Evolutionary conservation across 2,113 vertebrate genomes (phyloP).

Genomic region (Nycticorax nycticorax): DNA sequence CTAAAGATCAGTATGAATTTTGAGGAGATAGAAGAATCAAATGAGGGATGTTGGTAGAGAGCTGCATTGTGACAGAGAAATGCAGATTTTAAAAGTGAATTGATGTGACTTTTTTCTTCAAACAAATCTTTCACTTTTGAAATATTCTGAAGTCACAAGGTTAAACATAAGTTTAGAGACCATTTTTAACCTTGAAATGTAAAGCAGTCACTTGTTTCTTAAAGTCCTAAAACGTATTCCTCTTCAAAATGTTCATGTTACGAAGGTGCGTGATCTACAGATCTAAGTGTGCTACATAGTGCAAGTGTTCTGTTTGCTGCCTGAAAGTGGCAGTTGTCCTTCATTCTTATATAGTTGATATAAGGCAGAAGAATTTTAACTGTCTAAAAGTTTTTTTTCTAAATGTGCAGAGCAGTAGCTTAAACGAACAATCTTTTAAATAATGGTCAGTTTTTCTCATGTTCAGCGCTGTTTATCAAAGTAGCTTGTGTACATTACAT

Average conservation of each 20-base stretch:
- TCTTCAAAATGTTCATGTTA: fast-evolving
- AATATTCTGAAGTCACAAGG: not conserved
- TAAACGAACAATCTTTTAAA: not conserved
- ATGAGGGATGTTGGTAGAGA: not conserved
- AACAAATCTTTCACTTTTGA: not conserved
- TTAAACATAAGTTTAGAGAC: not conserved
- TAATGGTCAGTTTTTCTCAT: not conserved
- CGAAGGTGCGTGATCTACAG: not conserved
- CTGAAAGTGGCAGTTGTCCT: not conserved
- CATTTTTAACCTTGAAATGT: not conserved
- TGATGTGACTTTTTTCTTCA: not conserved
- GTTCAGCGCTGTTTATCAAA: not conserved
- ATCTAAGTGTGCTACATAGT: not conserved
- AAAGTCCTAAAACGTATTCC: not conserved
- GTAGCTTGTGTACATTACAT: not conserved
- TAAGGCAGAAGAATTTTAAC: not conserved
- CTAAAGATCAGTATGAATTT: not conserved
- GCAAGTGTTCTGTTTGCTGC: not conserved
- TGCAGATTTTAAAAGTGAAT: not conserved
- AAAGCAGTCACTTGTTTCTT: not conserved
- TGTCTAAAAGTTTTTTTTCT: not conserved
- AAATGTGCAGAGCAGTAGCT: not conserved
- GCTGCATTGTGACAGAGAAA: not conserved
- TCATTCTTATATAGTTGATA: not conserved
- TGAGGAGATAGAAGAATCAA: not conserved